These are phyloP conservation scores for Meloidogyne floridensis DNA, from an alignment of 1,140 invertebrate species.

Conservation along the genomic window DNA sequence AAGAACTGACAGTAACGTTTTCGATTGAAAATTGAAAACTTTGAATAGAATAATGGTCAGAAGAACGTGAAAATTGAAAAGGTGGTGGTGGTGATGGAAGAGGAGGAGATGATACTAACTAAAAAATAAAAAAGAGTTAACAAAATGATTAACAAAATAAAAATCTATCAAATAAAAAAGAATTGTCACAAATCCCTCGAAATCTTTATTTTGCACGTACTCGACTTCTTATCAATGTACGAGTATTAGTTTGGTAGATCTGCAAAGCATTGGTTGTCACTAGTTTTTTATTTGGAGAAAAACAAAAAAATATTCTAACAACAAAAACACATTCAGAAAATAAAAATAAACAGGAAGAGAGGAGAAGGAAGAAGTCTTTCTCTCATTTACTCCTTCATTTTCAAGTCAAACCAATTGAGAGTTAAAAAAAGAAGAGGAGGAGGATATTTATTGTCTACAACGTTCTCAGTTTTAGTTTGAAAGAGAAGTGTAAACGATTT, in stretches of 20 bases:
- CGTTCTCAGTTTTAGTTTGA: background rate
- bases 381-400: background rate
- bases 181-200: too few relatives aligned
- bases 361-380: too few relatives aligned
- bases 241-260: too few relatives aligned
- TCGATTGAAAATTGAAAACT: too few relatives aligned
- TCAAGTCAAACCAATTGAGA: background rate
- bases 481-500: background rate
- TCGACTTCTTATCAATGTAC: too few relatives aligned
- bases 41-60: background rate
- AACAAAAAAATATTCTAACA: too few relatives aligned
- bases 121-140: background rate
- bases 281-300: too few relatives aligned
- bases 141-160: background rate
- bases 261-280: too few relatives aligned
- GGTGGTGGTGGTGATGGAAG: conserved; percentile 1
- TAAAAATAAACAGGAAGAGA: background rate
- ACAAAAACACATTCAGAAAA: background rate
- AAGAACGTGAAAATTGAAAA: background rate
- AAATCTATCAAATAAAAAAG: background rate
- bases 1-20: too few relatives aligned
- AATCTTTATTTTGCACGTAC: too few relatives aligned
- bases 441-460: background rate
- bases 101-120: background rate
- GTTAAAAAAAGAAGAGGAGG: background rate